A percentile compares a stretch with the other conserved stretches of the same genome.
phyloP scores from a whole-genome alignment of 2,113 vertebrate genomes.

The Pseudonaja textilis region DNA sequence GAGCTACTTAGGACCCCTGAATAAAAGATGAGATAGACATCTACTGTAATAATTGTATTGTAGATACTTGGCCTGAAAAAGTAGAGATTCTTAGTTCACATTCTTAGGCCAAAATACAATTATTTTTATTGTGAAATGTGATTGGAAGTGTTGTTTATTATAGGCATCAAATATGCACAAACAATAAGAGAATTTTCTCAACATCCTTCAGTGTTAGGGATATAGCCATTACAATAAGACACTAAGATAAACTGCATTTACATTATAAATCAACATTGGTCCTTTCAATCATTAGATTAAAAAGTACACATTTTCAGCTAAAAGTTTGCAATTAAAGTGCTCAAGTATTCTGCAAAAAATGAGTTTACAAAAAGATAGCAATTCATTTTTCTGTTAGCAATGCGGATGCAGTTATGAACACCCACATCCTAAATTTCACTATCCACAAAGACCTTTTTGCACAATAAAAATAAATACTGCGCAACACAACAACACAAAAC shows the following conservation, averaged over 20 bases:
- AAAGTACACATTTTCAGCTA: background rate
- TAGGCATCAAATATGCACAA: background rate
- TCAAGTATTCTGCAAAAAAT: background rate
- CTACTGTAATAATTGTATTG: background rate
- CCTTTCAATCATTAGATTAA: background rate
- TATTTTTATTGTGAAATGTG: background rate
- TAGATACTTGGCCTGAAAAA: background rate
- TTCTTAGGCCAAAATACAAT: background rate
- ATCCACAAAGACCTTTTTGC: background rate
- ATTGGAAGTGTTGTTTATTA: background rate
- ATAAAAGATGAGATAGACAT: background rate
- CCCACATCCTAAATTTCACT: background rate
- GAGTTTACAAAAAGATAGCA: background rate
- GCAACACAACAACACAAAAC: background rate
- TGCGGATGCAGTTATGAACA: background rate
- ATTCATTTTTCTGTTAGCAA: background rate
- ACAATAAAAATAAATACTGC: background rate
- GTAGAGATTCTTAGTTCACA: too few species aligned
- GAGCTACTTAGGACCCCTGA: background rate
- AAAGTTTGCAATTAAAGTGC: background rate
- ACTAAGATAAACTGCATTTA: background rate
- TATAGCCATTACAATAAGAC: background rate
- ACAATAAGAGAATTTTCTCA: background rate
- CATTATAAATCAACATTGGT: background rate
- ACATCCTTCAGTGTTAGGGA: background rate